A percentile compares a stretch with the other conserved stretches of the same genome.
Conservation (phyloP, 2,797 vertebrate species). For the Ctenosaura bakeri region DNA sequence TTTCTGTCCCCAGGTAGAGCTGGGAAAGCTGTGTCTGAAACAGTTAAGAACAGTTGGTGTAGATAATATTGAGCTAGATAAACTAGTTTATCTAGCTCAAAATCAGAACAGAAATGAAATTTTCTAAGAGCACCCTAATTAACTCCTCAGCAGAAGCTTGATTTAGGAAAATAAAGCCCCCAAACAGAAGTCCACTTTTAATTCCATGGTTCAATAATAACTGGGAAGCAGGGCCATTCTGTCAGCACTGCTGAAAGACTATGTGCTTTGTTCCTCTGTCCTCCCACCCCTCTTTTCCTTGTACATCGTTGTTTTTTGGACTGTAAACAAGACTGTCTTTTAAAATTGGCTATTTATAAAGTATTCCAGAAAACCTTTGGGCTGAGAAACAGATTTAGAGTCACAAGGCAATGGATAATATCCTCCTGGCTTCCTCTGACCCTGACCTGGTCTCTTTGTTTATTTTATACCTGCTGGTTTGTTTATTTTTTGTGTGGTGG, state of each 20-base stretch:
- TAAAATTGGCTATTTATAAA: too few relatives aligned
- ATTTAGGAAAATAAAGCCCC: too few relatives aligned
- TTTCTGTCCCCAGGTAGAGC: neutral
- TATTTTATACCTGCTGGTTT: too few relatives aligned
- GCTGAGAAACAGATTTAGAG: too few relatives aligned
- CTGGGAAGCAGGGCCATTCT: neutral
- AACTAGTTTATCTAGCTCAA: neutral
- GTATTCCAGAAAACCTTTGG: too few relatives aligned
- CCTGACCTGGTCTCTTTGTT: too few relatives aligned
- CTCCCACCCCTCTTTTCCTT: neutral
- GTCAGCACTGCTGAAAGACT: neutral
- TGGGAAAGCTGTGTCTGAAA: neutral
- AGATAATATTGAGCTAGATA: neutral
- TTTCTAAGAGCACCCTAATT: neutral
- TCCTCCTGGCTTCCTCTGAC: neutral
- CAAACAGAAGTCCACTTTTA: neutral
- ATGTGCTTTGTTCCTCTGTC: neutral
- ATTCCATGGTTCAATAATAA: neutral
- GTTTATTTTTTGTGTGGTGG: too few relatives aligned
- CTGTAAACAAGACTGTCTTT: too few relatives aligned
- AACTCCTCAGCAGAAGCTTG: neutral
- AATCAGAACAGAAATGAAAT: neutral
- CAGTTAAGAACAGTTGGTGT: neutral
- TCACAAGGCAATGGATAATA: neutral
- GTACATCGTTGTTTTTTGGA: neutral